phyloP scores from a whole-genome alignment of 2,888 invertebrate genomes.

The Pantelozetes paolii region DNA sequence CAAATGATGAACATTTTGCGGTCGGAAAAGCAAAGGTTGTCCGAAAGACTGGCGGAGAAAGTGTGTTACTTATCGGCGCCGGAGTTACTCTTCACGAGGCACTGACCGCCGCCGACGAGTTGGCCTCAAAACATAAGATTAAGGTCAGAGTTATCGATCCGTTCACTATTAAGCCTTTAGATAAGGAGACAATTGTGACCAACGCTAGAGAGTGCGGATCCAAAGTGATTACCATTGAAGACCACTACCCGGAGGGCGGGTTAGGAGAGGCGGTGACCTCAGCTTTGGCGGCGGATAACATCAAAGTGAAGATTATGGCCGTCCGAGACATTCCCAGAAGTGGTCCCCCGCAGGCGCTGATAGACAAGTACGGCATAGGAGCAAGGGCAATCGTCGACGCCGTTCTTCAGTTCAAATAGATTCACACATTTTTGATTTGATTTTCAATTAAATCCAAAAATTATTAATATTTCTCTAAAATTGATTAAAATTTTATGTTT shows the following conservation, averaged over 20 bases:
- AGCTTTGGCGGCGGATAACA: conserved; percentile 64
- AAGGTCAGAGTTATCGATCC: conserved; percentile 82
- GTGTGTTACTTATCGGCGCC: conserved; percentile 81
- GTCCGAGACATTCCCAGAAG: conserved; percentile 83
- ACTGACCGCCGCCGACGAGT: conserved; percentile 70
- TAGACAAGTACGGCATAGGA: conserved; percentile 84
- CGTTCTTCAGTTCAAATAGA: conserved; percentile 52
- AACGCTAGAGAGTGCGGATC: conserved; percentile 76
- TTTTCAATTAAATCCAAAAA: conserved; percentile 6
- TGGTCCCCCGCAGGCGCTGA: conserved; percentile 76
- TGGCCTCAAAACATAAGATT: conserved; percentile 62
- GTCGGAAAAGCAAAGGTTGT: conserved; percentile 60
- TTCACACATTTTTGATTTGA: neutral
- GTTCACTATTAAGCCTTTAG: conserved; percentile 93
- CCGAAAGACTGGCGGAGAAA: conserved; percentile 60
- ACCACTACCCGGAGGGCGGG: conserved; percentile 95
- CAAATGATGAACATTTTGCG: conserved; percentile 73
- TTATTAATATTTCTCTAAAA: neutral
- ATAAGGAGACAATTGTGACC: conserved; percentile 67
- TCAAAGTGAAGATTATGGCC: conserved; percentile 61
- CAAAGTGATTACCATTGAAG: conserved; percentile 85
- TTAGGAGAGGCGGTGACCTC: conserved; percentile 89
- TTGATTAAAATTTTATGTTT: neutral
- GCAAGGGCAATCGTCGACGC: conserved; percentile 71
- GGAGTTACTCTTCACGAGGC: conserved; percentile 92